phyloP scores from a whole-genome alignment of 2,888 invertebrate species.

The Meta bourneti region DNA sequence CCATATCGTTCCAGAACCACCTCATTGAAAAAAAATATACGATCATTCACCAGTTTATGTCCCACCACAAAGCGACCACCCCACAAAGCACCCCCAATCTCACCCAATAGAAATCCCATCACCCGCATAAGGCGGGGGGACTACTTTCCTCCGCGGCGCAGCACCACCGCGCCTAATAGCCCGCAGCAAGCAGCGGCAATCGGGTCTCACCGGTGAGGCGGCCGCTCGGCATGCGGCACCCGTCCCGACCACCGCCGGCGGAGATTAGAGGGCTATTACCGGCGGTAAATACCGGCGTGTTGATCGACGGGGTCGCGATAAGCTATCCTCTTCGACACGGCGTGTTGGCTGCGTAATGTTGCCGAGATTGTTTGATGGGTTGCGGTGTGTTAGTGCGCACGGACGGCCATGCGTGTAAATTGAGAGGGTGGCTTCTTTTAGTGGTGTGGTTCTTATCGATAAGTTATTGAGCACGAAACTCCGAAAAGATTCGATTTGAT shows the following conservation, averaged over 20 bases:
- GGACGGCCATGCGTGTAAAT: constrained; percentile 5
- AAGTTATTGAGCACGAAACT: background rate
- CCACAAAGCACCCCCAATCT: constrained; percentile 13
- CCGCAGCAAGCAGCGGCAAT: constrained; percentile 18
- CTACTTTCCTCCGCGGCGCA: constrained; percentile 43
- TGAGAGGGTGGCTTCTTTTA: background rate
- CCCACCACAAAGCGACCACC: constrained; percentile 19
- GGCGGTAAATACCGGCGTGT: constrained; percentile 50
- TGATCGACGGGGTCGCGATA: constrained; percentile 26
- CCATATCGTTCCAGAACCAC: background rate
- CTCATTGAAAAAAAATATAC: background rate
- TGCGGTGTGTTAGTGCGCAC: constrained; percentile 8
- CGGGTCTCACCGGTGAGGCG: constrained; percentile 14
- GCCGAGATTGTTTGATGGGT: constrained; percentile 6
- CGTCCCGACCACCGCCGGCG: constrained; percentile 19
- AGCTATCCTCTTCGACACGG: background rate
- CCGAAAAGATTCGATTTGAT: too few relatives aligned
- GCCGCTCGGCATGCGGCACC: constrained; percentile 62
- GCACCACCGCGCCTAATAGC: constrained; percentile 53
- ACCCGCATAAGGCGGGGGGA: constrained; percentile 24
- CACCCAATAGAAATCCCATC: constrained; percentile 36
- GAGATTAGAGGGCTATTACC: constrained; percentile 66
- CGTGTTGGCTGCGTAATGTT: constrained; percentile 12
- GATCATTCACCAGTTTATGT: background rate
- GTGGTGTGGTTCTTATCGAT: background rate